phyloP scores from a whole-genome alignment of 1,140 invertebrate genomes.

The Conus ventricosus region DNA sequence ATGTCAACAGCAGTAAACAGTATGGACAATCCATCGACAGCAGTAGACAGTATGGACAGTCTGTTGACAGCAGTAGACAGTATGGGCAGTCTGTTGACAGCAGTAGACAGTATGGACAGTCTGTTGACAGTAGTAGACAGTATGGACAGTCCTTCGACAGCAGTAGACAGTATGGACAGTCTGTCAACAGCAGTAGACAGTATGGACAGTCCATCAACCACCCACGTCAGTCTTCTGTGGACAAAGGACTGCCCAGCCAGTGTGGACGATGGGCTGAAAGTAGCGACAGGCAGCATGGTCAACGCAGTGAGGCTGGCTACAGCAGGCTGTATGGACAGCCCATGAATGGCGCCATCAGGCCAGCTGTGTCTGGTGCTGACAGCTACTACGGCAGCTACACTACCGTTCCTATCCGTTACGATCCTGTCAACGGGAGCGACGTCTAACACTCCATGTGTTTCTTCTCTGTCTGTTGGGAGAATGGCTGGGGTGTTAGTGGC shows the following conservation, averaged over 20 bases:
- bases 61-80: background rate
- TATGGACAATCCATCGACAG: background rate
- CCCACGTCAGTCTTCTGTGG: background rate
- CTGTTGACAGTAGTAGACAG: too few relatives aligned
- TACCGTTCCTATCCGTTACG: constrained; percentile 42
- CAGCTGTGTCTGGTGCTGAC: too few relatives aligned
- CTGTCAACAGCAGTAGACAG: background rate
- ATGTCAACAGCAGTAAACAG: background rate
- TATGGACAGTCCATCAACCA: background rate
- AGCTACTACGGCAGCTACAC: constrained; percentile 19
- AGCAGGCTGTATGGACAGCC: too few relatives aligned
- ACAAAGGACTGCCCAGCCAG: background rate
- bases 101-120: background rate
- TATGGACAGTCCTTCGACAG: background rate
- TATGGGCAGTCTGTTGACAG: background rate
- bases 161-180: background rate
- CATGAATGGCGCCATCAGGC: too few relatives aligned
- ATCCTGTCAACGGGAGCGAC: constrained; percentile 64
- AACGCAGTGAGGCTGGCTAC: background rate
- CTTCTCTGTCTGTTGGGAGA: too few relatives aligned
- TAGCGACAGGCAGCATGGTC: background rate
- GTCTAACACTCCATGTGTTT: constrained; percentile 45
- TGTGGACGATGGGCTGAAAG: background rate
- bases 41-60: background rate
- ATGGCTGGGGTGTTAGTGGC: too few relatives aligned